Conservation (phyloP, 92 coral and sea anemone genomes). For the Porites rus region DNA sequence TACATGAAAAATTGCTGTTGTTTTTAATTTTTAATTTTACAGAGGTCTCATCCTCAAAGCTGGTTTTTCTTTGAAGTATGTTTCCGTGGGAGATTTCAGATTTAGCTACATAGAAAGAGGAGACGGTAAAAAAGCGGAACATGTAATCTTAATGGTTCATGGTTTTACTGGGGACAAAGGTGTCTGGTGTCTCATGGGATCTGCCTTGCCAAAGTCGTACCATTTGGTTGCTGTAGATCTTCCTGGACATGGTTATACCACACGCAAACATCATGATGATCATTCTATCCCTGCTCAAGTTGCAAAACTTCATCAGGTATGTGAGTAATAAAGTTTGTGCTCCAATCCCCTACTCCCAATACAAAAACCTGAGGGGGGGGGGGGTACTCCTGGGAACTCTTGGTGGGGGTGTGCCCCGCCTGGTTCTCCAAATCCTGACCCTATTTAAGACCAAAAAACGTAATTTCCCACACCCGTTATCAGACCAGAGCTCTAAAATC, state of each 20-base stretch:
- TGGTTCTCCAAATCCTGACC: too few species aligned
- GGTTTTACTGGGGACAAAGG: slow-evolving; percentile 90
- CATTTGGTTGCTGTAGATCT: slow-evolving; percentile 88
- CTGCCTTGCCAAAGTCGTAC: slow-evolving; percentile 69
- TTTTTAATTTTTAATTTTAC: not conserved
- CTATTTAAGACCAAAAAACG: too few species aligned
- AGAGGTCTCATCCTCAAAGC: slow-evolving; percentile 70
- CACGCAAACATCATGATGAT: slow-evolving; percentile 87
- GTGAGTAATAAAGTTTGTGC: too few species aligned
- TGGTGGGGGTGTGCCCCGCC: too few species aligned
- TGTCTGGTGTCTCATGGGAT: slow-evolving; percentile 76
- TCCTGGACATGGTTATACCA: slow-evolving; percentile 97
- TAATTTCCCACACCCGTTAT: too few species aligned
- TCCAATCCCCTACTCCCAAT: too few species aligned
- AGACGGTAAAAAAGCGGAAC: slow-evolving; percentile 36
- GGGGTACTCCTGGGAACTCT: too few species aligned
- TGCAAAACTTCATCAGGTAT: slow-evolving; percentile 90
- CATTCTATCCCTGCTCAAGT: slow-evolving; percentile 79
- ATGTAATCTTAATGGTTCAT: slow-evolving; percentile 78
- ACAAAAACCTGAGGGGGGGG: too few species aligned
- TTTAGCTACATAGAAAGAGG: slow-evolving; percentile 89
- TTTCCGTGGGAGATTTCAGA: slow-evolving; percentile 73
- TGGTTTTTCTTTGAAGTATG: slow-evolving; percentile 69
- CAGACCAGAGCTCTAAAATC: too few species aligned
- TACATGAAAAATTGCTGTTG: not conserved